phyloP scores from a whole-genome alignment of 2,888 invertebrate species.

The Cerceris rybyensis region DNA sequence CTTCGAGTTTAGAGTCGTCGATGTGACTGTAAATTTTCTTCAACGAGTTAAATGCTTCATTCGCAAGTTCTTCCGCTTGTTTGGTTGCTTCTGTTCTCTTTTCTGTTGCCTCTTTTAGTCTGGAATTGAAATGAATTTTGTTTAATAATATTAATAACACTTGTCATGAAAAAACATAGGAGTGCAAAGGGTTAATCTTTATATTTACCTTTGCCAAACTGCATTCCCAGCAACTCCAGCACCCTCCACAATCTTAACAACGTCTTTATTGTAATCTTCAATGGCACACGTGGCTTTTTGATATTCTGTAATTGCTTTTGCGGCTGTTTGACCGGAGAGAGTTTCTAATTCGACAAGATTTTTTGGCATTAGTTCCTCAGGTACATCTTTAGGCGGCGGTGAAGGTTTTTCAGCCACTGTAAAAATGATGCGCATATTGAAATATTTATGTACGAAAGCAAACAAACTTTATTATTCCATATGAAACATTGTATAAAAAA shows the following conservation, averaged over 20 bases:
- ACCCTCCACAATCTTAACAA: conserved; percentile 73
- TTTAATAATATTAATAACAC: not conserved
- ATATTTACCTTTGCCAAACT: conserved; percentile 75
- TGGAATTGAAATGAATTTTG: conserved; percentile 25
- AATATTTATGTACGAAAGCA: not conserved
- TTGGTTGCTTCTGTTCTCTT: conserved; percentile 84
- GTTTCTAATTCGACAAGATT: conserved; percentile 84
- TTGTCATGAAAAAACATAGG: conserved; percentile 1
- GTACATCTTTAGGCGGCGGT: conserved; percentile 57
- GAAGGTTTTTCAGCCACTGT: conserved; percentile 74
- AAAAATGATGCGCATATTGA: conserved; percentile 12
- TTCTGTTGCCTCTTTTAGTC: conserved; percentile 84
- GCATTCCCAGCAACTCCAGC: conserved; percentile 53
- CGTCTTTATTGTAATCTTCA: conserved; percentile 82
- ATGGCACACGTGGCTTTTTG: conserved; percentile 85
- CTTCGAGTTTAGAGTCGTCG: conserved; percentile 80
- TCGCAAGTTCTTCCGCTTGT: conserved; percentile 85
- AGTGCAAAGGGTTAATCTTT: conserved; percentile 6
- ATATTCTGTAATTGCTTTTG: conserved; percentile 87
- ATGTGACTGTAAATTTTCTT: conserved; percentile 81
- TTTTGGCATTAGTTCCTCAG: conserved; percentile 73
- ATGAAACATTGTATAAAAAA: not conserved
- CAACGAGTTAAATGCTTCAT: conserved; percentile 83
- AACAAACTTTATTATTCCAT: not conserved
- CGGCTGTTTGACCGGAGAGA: conserved; percentile 83